Conservation (phyloP, 2,113 vertebrate genomes). For the Chamaea fasciata region DNA sequence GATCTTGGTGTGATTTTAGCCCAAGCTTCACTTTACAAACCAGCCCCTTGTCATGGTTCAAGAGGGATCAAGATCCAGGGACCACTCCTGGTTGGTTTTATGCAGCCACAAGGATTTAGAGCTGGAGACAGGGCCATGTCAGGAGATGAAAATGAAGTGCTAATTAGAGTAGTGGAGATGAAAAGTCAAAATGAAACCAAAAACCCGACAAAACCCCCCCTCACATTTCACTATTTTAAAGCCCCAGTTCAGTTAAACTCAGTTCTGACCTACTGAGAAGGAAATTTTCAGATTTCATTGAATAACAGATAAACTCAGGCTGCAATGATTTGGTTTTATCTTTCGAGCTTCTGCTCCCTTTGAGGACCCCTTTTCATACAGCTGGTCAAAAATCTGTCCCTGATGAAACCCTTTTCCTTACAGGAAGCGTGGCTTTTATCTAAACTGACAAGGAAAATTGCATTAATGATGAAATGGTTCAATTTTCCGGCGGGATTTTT, state of each 20-base stretch:
- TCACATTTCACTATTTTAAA: neutral
- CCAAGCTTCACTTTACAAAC: neutral
- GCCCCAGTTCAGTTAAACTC: neutral
- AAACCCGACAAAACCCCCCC: rapidly evolving
- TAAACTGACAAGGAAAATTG: neutral
- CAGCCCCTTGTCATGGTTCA: neutral
- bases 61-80: neutral
- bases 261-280: neutral
- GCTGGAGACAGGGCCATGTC: neutral
- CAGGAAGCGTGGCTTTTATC: neutral
- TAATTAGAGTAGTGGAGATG: neutral
- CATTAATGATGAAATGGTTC: neutral
- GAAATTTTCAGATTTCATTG: neutral
- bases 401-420: neutral
- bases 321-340: neutral
- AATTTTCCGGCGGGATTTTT: neutral
- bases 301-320: neutral
- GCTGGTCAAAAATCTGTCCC: neutral
- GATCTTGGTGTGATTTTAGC: neutral
- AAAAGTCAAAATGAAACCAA: neutral
- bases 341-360: neutral
- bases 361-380: neutral
- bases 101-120: neutral
- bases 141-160: neutral
- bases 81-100: rapidly evolving